A percentile compares a stretch with the other conserved stretches of the same genome.
Evolutionary conservation across 2,888 invertebrate species (phyloP).

Genomic region (Sialis lutaria): DNA sequence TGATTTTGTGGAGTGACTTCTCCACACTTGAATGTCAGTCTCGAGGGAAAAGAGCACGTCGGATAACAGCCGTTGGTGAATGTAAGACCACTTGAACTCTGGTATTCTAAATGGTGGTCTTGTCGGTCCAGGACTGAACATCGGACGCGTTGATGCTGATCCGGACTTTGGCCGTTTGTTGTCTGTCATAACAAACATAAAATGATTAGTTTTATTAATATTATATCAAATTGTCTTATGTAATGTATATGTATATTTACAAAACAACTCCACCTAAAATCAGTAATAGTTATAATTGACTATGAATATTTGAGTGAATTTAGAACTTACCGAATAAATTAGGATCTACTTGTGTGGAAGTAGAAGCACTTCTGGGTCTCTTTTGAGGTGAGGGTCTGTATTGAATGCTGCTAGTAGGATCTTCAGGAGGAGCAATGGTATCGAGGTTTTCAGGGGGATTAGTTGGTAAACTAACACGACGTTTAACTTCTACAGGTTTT

Average conservation of each 20-base stretch:
- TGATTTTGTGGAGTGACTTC: slow-evolving; percentile 89
- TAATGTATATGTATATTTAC: neutral
- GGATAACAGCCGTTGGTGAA: slow-evolving; percentile 89
- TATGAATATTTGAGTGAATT: slow-evolving; percentile 1
- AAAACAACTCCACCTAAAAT: slow-evolving; percentile 4
- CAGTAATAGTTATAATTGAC: slow-evolving; percentile 2
- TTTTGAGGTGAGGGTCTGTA: slow-evolving; percentile 39
- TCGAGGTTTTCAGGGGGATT: slow-evolving; percentile 19
- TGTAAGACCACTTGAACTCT: slow-evolving; percentile 98
- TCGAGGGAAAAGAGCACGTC: slow-evolving; percentile 94
- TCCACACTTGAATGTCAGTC: slow-evolving; percentile 85
- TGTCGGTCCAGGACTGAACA: slow-evolving; percentile 87
- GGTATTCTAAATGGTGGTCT: slow-evolving; percentile 96
- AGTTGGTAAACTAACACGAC: slow-evolving; percentile 41
- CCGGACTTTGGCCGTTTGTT: slow-evolving; percentile 40
- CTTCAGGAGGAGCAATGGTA: slow-evolving; percentile 17
- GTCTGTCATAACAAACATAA: slow-evolving; percentile 19
- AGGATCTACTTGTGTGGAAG: slow-evolving; percentile 69
- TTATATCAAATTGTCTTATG: too few relatives aligned
- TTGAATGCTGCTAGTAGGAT: slow-evolving; percentile 24
- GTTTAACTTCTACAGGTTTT: slow-evolving; percentile 14
- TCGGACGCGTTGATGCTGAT: slow-evolving; percentile 53
- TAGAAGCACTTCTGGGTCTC: slow-evolving; percentile 61
- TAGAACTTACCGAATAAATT: slow-evolving; percentile 58
- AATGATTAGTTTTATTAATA: too few relatives aligned